Evolutionary conservation across 92 coral and sea anemone genomes (phyloP).

Genomic region (Zoanthus solanderi): DNA sequence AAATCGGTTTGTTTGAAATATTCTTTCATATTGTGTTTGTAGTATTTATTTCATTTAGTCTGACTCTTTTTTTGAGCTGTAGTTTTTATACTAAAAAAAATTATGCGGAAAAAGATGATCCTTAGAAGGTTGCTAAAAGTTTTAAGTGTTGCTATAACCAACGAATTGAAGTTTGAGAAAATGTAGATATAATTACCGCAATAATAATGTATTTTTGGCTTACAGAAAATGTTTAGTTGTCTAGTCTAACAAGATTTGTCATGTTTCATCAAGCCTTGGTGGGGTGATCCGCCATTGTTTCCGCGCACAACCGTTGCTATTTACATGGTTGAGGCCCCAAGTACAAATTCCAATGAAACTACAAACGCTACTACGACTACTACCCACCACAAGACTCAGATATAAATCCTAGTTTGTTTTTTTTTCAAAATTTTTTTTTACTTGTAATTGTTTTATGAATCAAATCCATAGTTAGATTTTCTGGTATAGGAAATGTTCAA

Average conservation of each 20-base stretch:
- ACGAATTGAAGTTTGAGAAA: background rate
- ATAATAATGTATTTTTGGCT: conserved; percentile 44
- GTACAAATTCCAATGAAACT: conserved; percentile 11
- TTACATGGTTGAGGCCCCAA: background rate
- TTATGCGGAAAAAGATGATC: background rate
- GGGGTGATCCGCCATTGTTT: conserved; percentile 5
- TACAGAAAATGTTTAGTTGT: conserved; percentile 51
- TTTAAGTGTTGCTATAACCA: background rate
- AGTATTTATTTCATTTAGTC: too few relatives aligned
- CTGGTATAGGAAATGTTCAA: background rate
- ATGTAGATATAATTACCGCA: background rate
- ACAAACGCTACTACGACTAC: conserved; percentile 18
- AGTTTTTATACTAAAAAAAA: background rate
- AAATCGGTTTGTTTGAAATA: too few relatives aligned
- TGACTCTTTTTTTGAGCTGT: background rate
- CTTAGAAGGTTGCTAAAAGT: background rate
- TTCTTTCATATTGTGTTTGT: too few relatives aligned
- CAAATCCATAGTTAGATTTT: background rate
- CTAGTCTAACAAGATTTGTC: conserved; percentile 90
- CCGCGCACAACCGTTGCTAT: background rate
- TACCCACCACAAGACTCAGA: background rate
- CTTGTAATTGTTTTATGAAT: background rate
- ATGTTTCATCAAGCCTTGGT: conserved; percentile 66
- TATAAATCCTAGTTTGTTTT: too few relatives aligned
- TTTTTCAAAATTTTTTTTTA: background rate